Evolutionary conservation across 2,113 vertebrate species (phyloP).

Genomic region (Xiphophorus maculatus): DNA sequence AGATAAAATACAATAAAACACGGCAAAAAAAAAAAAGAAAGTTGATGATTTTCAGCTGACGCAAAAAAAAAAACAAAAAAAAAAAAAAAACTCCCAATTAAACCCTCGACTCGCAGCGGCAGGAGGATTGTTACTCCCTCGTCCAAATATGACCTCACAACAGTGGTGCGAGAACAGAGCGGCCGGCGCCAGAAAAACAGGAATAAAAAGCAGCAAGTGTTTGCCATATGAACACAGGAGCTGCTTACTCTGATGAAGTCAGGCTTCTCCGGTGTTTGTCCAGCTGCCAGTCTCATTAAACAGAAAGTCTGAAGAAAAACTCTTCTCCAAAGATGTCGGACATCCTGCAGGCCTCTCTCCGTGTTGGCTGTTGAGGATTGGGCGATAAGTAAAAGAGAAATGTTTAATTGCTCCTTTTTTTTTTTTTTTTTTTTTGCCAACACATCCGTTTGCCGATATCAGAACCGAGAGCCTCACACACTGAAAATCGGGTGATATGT

Average conservation of each 20-base stretch:
- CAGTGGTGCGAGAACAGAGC: slow-evolving; percentile 24
- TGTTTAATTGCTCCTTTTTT: background rate
- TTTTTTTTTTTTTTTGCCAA: background rate
- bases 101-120: slow-evolving; percentile 38
- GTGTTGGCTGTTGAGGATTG: background rate
- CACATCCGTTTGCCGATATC: background rate
- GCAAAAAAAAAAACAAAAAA: slow-evolving; percentile 43
- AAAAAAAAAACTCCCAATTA: slow-evolving; percentile 49
- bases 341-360: background rate
- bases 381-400: background rate
- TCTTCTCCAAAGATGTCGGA: background rate
- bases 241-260: slow-evolving; percentile 50
- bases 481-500: background rate
- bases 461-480: background rate
- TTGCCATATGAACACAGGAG: slow-evolving; percentile 59
- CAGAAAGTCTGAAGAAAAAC: slow-evolving; percentile 49
- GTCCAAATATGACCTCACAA: slow-evolving; percentile 69
- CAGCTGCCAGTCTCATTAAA: slow-evolving; percentile 51
- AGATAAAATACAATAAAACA: background rate
- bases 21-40: background rate
- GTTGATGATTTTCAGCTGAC: slow-evolving; percentile 21
- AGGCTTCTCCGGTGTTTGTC: slow-evolving; percentile 36
- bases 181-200: slow-evolving; percentile 41
- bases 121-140: slow-evolving; percentile 42
- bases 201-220: slow-evolving; percentile 63